phyloP scores from a whole-genome alignment of 2,888 invertebrate genomes.

The Hypena proboscidalis region DNA sequence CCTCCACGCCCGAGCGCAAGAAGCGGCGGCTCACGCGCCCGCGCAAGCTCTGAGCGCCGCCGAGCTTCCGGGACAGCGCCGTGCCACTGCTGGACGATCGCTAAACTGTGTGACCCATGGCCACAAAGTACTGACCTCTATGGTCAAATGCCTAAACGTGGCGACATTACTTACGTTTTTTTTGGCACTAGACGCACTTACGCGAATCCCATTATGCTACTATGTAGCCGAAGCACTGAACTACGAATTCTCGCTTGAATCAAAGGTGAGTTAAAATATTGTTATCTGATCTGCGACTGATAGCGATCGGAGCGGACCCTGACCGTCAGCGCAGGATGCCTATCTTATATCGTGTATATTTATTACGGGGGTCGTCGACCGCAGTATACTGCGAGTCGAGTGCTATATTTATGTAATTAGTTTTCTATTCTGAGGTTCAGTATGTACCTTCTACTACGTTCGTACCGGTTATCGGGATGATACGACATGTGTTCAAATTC shows the following conservation, averaged over 20 bases:
- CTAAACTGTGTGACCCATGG: no score
- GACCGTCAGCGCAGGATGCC: constrained; percentile 10
- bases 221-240: no score
- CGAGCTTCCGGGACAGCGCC: background rate
- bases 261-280: constrained; percentile 28
- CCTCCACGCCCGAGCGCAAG: constrained; percentile 75
- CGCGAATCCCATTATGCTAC: no score
- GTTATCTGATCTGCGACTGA: constrained; percentile 17
- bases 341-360: background rate
- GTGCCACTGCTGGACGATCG: background rate
- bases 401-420: constrained; percentile 4
- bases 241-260: constrained; percentile 17
- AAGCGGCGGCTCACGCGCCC: constrained; percentile 79
- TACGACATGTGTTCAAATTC: constrained; percentile 2
- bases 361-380: background rate
- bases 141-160: no score
- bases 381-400: background rate
- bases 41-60: constrained; percentile 67
- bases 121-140: no score
- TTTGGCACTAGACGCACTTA: no score
- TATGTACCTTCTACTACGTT: constrained; percentile 1
- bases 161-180: no score
- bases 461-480: background rate
- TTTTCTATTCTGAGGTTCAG: background rate
- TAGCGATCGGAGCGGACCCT: constrained; percentile 23